These are phyloP conservation scores for Brachystomella parvula DNA, from an alignment of 1,140 invertebrate species.

Conservation along the genomic window DNA sequence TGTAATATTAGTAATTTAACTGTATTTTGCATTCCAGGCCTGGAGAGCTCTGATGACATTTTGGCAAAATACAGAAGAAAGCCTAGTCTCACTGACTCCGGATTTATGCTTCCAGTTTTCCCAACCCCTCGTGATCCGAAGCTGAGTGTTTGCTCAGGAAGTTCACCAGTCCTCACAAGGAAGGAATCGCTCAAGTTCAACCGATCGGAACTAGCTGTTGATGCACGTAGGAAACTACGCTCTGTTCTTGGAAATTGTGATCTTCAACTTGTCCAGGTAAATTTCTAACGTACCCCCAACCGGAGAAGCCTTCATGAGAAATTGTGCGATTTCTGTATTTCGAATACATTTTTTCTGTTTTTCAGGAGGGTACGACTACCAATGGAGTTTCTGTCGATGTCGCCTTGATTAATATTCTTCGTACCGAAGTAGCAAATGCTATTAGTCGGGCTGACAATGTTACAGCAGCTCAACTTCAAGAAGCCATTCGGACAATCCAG, in stretches of 20 bases:
- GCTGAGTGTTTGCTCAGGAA: neutral
- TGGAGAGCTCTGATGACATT: slow-evolving; percentile 80
- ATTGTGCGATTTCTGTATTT: too few species aligned
- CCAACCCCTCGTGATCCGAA: neutral
- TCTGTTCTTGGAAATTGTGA: slow-evolving; percentile 80
- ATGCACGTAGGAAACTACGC: slow-evolving; percentile 81
- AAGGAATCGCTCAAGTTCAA: slow-evolving; percentile 33
- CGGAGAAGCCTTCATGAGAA: too few species aligned
- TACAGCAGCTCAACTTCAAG: slow-evolving; percentile 75
- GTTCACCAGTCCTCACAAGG: slow-evolving; percentile 11
- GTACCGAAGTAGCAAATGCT: slow-evolving; percentile 76
- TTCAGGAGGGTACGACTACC: neutral
- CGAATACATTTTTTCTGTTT: neutral
- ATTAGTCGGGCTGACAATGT: slow-evolving; percentile 74
- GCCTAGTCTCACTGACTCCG: slow-evolving; percentile 47
- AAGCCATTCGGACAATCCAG: slow-evolving; percentile 71
- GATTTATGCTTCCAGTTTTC: slow-evolving; percentile 18
- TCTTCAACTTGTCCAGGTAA: slow-evolving; percentile 42
- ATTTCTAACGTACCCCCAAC: too few species aligned
- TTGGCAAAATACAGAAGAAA: slow-evolving; percentile 88
- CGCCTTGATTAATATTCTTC: slow-evolving; percentile 62
- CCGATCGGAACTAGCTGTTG: slow-evolving; percentile 27
- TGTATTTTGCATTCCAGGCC: too few species aligned
- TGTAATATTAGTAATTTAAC: too few species aligned
- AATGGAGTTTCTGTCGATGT: slow-evolving; percentile 46